These are phyloP conservation scores for Sphyrna mokarran DNA, from an alignment of 2,113 vertebrate genomes.

Conservation along the genomic window DNA sequence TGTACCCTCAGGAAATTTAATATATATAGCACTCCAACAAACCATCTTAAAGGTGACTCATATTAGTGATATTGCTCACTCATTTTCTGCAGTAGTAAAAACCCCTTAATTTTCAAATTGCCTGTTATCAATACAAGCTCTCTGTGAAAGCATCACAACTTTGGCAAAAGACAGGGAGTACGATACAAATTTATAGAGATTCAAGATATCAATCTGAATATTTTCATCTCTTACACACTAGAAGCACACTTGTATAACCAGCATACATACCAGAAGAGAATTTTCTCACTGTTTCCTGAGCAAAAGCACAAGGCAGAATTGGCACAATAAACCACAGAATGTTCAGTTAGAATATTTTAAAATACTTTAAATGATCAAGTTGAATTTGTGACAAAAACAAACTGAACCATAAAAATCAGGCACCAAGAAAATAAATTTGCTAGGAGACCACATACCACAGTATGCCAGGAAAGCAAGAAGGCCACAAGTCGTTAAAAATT, in stretches of 20 bases:
- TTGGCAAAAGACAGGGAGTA: background rate
- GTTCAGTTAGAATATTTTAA: too few relatives aligned
- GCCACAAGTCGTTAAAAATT: background rate
- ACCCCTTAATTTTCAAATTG: background rate
- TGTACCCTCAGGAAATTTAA: background rate
- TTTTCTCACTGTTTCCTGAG: background rate
- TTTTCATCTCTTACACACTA: background rate
- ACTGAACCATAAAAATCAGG: background rate
- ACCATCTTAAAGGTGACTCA: background rate
- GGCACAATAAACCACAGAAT: background rate
- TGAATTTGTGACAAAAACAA: background rate
- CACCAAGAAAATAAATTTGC: background rate
- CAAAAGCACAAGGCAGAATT: background rate
- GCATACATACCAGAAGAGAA: background rate
- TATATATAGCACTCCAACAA: background rate
- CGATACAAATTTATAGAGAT: background rate
- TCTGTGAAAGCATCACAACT: background rate
- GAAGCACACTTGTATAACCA: background rate
- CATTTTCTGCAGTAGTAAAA: too few relatives aligned
- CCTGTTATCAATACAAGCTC: background rate
- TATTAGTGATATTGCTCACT: background rate
- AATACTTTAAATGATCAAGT: background rate
- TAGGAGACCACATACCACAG: background rate
- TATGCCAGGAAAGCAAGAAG: background rate
- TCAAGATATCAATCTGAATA: background rate